Evolutionary conservation across 2,797 vertebrate species (phyloP).

Genomic region (Hoplostethus atlanticus): DNA sequence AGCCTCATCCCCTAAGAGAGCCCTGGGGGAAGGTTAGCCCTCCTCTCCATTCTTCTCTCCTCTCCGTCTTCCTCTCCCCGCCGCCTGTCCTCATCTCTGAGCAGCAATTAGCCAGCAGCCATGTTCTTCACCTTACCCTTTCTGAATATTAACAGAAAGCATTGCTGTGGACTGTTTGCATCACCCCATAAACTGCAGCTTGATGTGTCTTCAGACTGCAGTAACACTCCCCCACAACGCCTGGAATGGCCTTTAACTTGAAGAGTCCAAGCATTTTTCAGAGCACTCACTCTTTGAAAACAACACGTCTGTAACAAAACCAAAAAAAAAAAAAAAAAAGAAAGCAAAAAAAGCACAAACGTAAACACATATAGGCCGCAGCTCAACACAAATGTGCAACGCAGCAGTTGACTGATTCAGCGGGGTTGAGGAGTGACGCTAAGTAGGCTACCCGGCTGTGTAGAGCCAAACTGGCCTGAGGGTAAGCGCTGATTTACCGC

Average conservation of each 20-base stretch:
- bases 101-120: conserved; percentile 74
- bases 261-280: conserved; percentile 19
- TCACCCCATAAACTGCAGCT: conserved; percentile 28
- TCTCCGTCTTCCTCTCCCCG: conserved; percentile 22
- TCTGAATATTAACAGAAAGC: conserved; percentile 66
- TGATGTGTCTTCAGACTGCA: conserved; percentile 6
- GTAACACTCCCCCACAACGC: neutral
- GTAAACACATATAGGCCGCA: conserved; percentile 32
- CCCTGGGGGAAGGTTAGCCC: conserved; percentile 82
- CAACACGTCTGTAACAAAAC: conserved; percentile 13
- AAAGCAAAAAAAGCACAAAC: conserved; percentile 27
- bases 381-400: neutral
- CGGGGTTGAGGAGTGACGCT: conserved; percentile 58
- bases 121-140: conserved; percentile 47
- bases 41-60: conserved; percentile 52
- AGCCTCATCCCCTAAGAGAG: conserved; percentile 72
- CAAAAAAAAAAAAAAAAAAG: too few relatives aligned
- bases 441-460: conserved; percentile 67
- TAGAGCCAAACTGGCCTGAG: conserved; percentile 66
- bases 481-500: conserved; percentile 78
- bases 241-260: conserved; percentile 25
- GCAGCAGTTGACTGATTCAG: conserved; percentile 42
- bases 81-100: conserved; percentile 58
- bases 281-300: conserved; percentile 33
- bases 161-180: conserved; percentile 30